Evolutionary conservation across 2,113 vertebrate genomes (phyloP), one percentile per base, ranked within the genome.

Genomic region (Tragulus kanchil): DNA sequence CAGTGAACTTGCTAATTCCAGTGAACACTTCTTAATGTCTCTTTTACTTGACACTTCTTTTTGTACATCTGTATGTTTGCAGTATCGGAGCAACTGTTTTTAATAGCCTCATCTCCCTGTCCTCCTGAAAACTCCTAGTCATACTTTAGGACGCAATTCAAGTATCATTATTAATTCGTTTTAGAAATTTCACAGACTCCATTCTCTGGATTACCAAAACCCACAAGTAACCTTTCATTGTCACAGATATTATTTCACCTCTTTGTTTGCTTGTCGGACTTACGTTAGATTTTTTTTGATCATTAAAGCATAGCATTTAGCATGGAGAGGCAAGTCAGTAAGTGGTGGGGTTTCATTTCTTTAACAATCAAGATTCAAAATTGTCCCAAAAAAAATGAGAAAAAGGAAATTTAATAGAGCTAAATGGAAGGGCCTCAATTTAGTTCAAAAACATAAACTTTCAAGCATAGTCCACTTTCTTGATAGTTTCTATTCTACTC

Each of bases 341-440:
- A 61, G 13, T 36, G 54, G 15, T 28, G 8, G 9, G 0, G 23
- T 79, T 77, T 73, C 36, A 36, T 36, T 36, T 36, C 36, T 36
- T 92, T 85, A 77, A 93, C 26, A 88, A 69, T 81, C 26, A n/a
- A 94, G 58, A 61, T 86, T 81, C 26, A 86, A 92, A 93, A 36
- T 79, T 26, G 78, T 48, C 14, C 21, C 26, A 59, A 91, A 0
- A 50, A 10, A 36, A 85, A 61, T 85, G 21, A 93, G 17, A 81
- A 75, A 94, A 91, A 83, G 64, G 11, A 79, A 64, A 92, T 81
- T 84, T 87, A 96, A 61, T 14, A 42, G 12, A 88, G 26, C 62
- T 31, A 75, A 96, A 81, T 6, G 0, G 31, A 91, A 78, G 16
- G 13, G 5, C 14, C 59, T 69, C 31, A 25, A 77, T 65, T 89